These are phyloP conservation scores for Dascyllus trimaculatus DNA, from an alignment of 2,113 vertebrate genomes.

Conservation along the genomic window DNA sequence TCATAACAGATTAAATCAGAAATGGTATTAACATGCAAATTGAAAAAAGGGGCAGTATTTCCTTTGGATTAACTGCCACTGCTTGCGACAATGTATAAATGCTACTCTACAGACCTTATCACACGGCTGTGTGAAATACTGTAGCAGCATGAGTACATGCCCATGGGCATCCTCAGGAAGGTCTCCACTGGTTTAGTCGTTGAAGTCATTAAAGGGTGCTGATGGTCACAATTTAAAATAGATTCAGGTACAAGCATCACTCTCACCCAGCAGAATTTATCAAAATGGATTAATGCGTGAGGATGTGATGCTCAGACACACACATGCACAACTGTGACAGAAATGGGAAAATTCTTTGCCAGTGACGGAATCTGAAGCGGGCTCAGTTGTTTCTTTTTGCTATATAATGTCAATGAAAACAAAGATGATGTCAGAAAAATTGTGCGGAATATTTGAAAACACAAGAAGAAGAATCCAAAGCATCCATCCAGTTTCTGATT, in stretches of 20 bases:
- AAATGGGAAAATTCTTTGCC: conserved; percentile 17
- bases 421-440: not conserved
- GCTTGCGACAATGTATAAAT: conserved; percentile 70
- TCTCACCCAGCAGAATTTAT: conserved; percentile 66
- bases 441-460: too few species aligned
- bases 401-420: not conserved
- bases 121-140: conserved; percentile 55
- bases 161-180: conserved; percentile 45
- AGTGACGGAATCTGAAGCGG: not conserved
- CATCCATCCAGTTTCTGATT: conserved; percentile 1
- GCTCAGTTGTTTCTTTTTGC: not conserved
- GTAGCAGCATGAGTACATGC: conserved; percentile 44
- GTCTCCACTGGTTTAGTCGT: conserved; percentile 52
- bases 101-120: conserved; percentile 66
- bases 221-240: conserved; percentile 65
- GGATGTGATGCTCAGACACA: not conserved
- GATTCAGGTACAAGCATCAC: conserved; percentile 59
- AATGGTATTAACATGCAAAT: conserved; percentile 84
- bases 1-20: conserved; percentile 77
- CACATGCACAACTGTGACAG: conserved; percentile 11
- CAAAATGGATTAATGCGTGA: conserved; percentile 30
- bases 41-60: conserved; percentile 79
- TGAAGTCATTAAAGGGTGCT: conserved; percentile 69
- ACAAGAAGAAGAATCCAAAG: not conserved
- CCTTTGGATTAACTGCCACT: conserved; percentile 78